A percentile compares a stretch with the other conserved stretches of the same genome.
Conservation (phyloP, 2,888 invertebrate genomes). For the Calliphora vomitoria region DNA sequence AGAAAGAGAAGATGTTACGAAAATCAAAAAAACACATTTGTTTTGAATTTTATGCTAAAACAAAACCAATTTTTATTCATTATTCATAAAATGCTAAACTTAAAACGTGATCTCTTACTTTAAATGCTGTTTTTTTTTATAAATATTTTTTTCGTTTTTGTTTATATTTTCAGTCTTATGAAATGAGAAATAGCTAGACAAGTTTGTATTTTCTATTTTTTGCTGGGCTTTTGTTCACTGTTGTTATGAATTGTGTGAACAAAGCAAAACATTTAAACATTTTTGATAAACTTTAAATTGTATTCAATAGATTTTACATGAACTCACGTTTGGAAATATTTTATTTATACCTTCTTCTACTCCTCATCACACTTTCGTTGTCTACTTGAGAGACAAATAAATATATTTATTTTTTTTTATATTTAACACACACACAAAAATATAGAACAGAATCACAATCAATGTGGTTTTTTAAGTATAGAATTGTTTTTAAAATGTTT, state of each 20-base stretch:
- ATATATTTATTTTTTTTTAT: neutral
- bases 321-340: slow-evolving; percentile 30
- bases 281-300: neutral
- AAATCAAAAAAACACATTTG: too few relatives aligned
- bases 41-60: neutral
- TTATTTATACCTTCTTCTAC: neutral
- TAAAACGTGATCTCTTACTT: slow-evolving; percentile 34
- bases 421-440: neutral
- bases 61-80: slow-evolving; percentile 3
- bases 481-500: neutral
- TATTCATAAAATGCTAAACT: slow-evolving; percentile 15
- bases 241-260: slow-evolving; percentile 13
- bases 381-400: neutral
- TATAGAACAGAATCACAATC: neutral
- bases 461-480: neutral
- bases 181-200: neutral
- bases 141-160: neutral
- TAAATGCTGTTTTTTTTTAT: neutral
- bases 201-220: slow-evolving; percentile 3
- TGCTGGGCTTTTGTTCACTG: neutral
- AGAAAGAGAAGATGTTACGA: neutral
- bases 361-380: slow-evolving; percentile 1
- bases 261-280: slow-evolving; percentile 23
- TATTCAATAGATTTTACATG: slow-evolving; percentile 2
- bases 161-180: neutral